Percentiles rank a stretch among this genome's conserved stretches.
Evolutionary conservation across 2,888 invertebrate genomes (phyloP).

Genomic region (Bombylius discolor): DNA sequence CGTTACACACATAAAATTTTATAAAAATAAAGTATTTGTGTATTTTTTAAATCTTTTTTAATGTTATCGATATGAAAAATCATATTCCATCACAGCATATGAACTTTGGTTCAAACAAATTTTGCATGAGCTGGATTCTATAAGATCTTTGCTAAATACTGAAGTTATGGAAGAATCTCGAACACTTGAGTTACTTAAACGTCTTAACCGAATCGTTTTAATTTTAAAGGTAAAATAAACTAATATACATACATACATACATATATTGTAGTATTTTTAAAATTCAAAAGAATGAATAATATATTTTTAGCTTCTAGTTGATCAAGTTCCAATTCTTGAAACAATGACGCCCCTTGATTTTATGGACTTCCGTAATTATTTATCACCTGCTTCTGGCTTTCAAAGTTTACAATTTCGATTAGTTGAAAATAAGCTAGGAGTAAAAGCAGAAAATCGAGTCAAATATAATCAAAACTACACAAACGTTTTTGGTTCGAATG

Average conservation of each 20-base stretch:
- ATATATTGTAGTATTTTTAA: neutral
- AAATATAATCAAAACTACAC: slow-evolving; percentile 89
- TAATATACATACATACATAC: neutral
- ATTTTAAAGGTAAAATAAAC: slow-evolving; percentile 64
- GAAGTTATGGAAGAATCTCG: slow-evolving; percentile 75
- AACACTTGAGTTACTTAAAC: slow-evolving; percentile 82
- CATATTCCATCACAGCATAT: slow-evolving; percentile 54
- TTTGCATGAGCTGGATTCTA: slow-evolving; percentile 90
- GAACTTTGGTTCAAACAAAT: slow-evolving; percentile 99
- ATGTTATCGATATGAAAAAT: too few species aligned
- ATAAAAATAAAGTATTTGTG: too few species aligned
- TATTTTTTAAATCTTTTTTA: too few species aligned
- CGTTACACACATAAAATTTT: too few species aligned
- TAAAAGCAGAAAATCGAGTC: slow-evolving; percentile 72
- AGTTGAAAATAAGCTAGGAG: slow-evolving; percentile 83
- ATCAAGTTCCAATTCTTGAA: slow-evolving; percentile 94
- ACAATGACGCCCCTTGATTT: slow-evolving; percentile 99
- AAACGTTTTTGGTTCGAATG: slow-evolving; percentile 68
- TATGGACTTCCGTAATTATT: slow-evolving; percentile 88
- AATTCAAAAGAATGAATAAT: neutral
- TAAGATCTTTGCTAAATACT: slow-evolving; percentile 63
- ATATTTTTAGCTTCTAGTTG: slow-evolving; percentile 65
- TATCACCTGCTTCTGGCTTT: slow-evolving; percentile 94
- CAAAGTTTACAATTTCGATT: slow-evolving; percentile 94
- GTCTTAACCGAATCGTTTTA: slow-evolving; percentile 80